A percentile compares a stretch with the other conserved stretches of the same genome.
Evolutionary conservation across 2,888 invertebrate species (phyloP).

Genomic region (Drosophila colorata): DNA sequence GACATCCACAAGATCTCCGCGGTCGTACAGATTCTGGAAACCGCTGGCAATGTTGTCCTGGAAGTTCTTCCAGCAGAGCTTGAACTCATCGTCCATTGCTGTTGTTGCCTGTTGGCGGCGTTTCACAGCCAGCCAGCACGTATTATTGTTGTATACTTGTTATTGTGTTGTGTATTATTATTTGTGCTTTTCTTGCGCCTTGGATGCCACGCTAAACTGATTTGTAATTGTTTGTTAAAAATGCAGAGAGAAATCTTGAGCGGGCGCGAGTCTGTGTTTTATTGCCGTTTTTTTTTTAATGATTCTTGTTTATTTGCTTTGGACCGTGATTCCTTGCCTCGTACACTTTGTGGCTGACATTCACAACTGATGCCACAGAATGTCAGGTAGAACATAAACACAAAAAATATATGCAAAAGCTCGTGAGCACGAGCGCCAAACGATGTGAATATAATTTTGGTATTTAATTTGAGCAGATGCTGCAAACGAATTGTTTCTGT

Average conservation of each 20-base stretch:
- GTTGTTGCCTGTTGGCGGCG: conserved; percentile 32
- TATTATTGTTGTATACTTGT: conserved; percentile 2
- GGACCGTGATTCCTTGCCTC: conserved; percentile 64
- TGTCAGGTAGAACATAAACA: conserved; percentile 71
- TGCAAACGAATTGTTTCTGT: conserved; percentile 35
- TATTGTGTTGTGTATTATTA: conserved; percentile 7
- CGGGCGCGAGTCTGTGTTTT: conserved; percentile 53
- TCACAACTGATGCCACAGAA: conserved; percentile 73
- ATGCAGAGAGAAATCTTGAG: conserved; percentile 31
- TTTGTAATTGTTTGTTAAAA: conserved; percentile 29
- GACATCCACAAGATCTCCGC: conserved; percentile 86
- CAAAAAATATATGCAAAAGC: conserved; percentile 65
- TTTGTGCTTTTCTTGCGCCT: conserved; percentile 5
- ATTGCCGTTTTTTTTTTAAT: conserved; percentile 57
- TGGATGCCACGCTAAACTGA: conserved; percentile 29
- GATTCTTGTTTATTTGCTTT: conserved; percentile 78
- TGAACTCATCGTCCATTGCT: conserved; percentile 85
- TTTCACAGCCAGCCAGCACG: conserved; percentile 29
- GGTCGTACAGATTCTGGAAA: conserved; percentile 85
- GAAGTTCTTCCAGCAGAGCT: conserved; percentile 86
- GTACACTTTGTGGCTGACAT: conserved; percentile 73
- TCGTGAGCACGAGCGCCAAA: conserved; percentile 59
- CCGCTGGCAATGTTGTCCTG: conserved; percentile 85
- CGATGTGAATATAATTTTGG: conserved; percentile 35
- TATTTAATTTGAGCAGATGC: conserved; percentile 44